These are phyloP conservation scores for Cataglyphis livida DNA, from an alignment of 2,888 invertebrate species.

Conservation along the genomic window DNA sequence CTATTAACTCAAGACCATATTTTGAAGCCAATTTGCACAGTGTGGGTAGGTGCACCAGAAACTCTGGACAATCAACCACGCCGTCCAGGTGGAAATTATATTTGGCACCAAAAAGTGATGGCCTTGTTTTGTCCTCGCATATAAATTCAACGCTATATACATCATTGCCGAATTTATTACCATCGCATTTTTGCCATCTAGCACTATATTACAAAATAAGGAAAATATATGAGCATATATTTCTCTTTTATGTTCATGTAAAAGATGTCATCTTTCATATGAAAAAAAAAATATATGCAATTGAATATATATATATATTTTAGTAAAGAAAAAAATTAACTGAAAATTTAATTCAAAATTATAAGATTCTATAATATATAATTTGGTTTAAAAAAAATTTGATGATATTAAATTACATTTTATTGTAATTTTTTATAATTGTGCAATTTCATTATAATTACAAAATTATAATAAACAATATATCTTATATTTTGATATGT, in stretches of 20 bases:
- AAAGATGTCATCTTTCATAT: not conserved
- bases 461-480: not conserved
- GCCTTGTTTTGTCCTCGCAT: slow-evolving; percentile 88
- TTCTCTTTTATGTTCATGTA: not conserved
- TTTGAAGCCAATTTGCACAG: slow-evolving; percentile 91
- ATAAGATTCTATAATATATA: not conserved
- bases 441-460: not conserved
- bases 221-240: not conserved
- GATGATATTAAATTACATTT: not conserved
- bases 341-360: not conserved
- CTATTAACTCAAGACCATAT: slow-evolving; percentile 90
- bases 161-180: slow-evolving; percentile 91
- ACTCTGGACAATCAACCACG: slow-evolving; percentile 99
- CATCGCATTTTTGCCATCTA: slow-evolving; percentile 88
- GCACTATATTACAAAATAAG: slow-evolving; percentile 79
- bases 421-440: not conserved
- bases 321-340: not conserved
- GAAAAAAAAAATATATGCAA: not conserved
- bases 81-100: slow-evolving; percentile 98
- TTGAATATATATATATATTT: not conserved
- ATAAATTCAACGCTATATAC: slow-evolving; percentile 91
- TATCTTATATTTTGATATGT: not conserved
- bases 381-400: not conserved
- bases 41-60: slow-evolving; percentile 96
- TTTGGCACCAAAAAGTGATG: slow-evolving; percentile 97